Base-by-base conservation (phyloP, 2,113 vertebrate genomes). In the Chloebia gouldiae region DNA sequence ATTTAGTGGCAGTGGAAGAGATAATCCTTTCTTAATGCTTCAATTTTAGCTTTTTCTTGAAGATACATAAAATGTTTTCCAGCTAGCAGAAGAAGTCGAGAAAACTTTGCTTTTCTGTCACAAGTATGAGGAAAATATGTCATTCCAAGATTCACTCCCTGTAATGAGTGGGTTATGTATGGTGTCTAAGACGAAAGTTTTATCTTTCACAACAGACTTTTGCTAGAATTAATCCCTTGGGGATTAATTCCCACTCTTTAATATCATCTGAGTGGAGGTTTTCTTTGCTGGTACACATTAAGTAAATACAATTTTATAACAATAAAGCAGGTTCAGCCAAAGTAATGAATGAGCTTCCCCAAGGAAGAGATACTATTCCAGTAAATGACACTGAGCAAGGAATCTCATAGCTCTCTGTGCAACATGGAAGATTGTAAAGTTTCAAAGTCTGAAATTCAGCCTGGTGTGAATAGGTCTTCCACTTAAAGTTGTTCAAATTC, bases 231-330 rank as follows among this genome's bases (percentile, higher is more conserved):
- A 83, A 71, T 86, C 28, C 35, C 60, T 68, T 71, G 51, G 60
- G 39, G 35, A 60, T 15, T 78, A 65, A 91, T 83, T 86, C 44
- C 14, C 37, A 63, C 17, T 65, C 33, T 71, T 79, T 88, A 81
- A 54, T 90, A 77, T n/a, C 15, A 94, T 68, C 57, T 86, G 75
- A 88, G 19, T 2, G 23, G 24, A 57, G 12, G 11, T 53, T 54
- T 23, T 91, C 83, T 92, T 84, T 70, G 15, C 37, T 71, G 71
- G 14, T 69, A 76, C 49, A 71, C 61, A 69, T 83, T 91, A 92
- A 92, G 39, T 81, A 75, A 91, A 91, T 50, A 93, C 4, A 91
- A 81, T 89, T 96, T 84, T 90, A 56, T 75, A 93, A 75, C 16
- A 84, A 54, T 78, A 81, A 89, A 84, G 5, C 40, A 76, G 54